phyloP scores from a whole-genome alignment of 2,888 invertebrate genomes.

The Ormyrus labotus region DNA sequence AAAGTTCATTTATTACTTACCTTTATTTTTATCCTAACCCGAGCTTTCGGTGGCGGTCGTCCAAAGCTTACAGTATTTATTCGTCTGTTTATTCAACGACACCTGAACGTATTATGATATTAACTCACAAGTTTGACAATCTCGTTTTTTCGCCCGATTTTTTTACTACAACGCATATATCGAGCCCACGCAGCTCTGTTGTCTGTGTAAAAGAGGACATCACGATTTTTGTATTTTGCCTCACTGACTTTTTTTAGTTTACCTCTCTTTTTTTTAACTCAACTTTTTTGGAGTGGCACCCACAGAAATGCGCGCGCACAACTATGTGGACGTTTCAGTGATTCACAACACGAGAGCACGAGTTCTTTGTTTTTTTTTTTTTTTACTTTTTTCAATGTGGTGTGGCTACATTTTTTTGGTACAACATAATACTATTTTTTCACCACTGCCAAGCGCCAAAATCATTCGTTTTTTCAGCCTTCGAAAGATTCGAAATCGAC shows the following conservation, averaged over 20 bases:
- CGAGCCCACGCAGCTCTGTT: conserved; percentile 49
- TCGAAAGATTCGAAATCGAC: too few relatives aligned
- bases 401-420: conserved; percentile 71
- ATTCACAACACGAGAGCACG: conserved; percentile 69
- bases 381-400: conserved; percentile 71
- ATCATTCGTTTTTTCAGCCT: too few relatives aligned
- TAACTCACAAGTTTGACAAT: conserved; percentile 55
- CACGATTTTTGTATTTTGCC: conserved; percentile 73
- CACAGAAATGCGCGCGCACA: conserved; percentile 70
- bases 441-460: conserved; percentile 37
- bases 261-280: conserved; percentile 41
- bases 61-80: conserved; percentile 65
- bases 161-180: conserved; percentile 19
- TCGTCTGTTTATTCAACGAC: conserved; percentile 47
- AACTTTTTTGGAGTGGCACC: conserved; percentile 72
- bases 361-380: conserved; percentile 4
- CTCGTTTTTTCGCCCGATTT: conserved; percentile 53
- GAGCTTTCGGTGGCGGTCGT: conserved; percentile 73
- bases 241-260: conserved; percentile 59
- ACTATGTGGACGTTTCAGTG: conserved; percentile 59
- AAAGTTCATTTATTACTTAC: background rate
- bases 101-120: conserved; percentile 43
- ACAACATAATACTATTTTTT: conserved; percentile 19
- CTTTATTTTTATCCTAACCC: conserved; percentile 5
- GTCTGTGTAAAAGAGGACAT: conserved; percentile 58